Percentiles rank a stretch among this genome's conserved stretches.
phyloP scores from a whole-genome alignment of 2,888 invertebrate species.

The Dorcus hopei region DNA sequence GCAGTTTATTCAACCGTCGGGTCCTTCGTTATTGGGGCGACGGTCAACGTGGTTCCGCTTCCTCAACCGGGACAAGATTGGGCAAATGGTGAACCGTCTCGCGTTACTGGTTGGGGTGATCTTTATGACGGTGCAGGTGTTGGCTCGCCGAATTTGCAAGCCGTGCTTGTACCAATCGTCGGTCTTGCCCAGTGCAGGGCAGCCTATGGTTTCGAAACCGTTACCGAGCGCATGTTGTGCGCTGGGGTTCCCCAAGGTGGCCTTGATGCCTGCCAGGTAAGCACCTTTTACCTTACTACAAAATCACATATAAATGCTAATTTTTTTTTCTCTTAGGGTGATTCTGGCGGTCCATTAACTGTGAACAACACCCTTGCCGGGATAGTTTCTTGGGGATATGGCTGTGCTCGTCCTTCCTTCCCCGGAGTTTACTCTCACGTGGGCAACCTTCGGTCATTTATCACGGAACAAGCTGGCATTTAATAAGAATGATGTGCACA shows the following conservation, averaged over 20 bases:
- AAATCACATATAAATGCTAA: neutral
- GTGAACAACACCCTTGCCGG: constrained; percentile 8
- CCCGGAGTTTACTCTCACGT: constrained; percentile 15
- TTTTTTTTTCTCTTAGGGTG: constrained; percentile 4
- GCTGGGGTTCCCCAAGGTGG: constrained; percentile 45
- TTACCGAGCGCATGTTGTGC: constrained; percentile 54
- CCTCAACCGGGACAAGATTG: constrained; percentile 3
- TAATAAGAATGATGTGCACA: too few species aligned
- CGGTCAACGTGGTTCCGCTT: constrained; percentile 4
- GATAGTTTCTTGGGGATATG: constrained; percentile 18
- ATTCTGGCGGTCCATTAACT: constrained; percentile 17
- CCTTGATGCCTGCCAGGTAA: constrained; percentile 32
- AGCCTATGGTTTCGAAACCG: constrained; percentile 13
- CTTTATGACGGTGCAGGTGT: constrained; percentile 12
- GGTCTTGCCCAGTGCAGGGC: constrained; percentile 19
- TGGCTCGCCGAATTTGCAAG: constrained; percentile 17
- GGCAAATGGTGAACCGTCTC: constrained; percentile 1
- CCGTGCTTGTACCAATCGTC: constrained; percentile 21
- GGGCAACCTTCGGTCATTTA: constrained; percentile 5
- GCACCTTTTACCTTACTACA: neutral
- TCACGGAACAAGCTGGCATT: neutral
- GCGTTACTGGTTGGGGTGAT: constrained; percentile 18
- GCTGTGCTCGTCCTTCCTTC: constrained; percentile 14
- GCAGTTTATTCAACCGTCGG: constrained; percentile 12
- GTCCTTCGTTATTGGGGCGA: neutral